phyloP scores from a whole-genome alignment of 2,888 invertebrate genomes.

The Eilema depressum region DNA sequence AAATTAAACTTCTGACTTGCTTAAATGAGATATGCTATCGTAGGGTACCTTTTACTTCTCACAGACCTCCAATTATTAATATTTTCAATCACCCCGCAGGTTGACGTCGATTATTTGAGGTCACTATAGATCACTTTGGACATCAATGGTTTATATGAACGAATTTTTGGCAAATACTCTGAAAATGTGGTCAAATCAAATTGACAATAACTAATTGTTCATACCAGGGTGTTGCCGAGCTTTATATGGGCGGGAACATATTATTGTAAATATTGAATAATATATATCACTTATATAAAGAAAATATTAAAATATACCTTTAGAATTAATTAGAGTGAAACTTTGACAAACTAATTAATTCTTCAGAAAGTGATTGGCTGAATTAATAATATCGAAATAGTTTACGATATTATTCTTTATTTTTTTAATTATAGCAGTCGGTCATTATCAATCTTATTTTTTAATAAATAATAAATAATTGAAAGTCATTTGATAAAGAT shows the following conservation, averaged over 20 bases:
- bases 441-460: no score
- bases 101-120: neutral
- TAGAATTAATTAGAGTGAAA: neutral
- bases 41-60: neutral
- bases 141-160: neutral
- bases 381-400: neutral
- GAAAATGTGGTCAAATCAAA: neutral
- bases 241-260: neutral
- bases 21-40: neutral
- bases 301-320: neutral
- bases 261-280: neutral
- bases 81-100: no score
- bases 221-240: neutral
- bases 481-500: neutral
- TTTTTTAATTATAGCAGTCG: neutral
- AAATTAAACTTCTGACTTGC: neutral
- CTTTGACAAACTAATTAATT: slow-evolving; percentile 4
- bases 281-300: no score
- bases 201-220: no score
- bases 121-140: neutral
- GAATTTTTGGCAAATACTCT: neutral
- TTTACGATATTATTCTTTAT: neutral
- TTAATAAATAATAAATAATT: neutral
- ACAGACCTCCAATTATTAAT: no score
- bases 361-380: neutral